Evolutionary conservation across 2,888 invertebrate genomes (phyloP), one percentile per base, ranked within the genome.

Genomic region (Heliothis peltigera): DNA sequence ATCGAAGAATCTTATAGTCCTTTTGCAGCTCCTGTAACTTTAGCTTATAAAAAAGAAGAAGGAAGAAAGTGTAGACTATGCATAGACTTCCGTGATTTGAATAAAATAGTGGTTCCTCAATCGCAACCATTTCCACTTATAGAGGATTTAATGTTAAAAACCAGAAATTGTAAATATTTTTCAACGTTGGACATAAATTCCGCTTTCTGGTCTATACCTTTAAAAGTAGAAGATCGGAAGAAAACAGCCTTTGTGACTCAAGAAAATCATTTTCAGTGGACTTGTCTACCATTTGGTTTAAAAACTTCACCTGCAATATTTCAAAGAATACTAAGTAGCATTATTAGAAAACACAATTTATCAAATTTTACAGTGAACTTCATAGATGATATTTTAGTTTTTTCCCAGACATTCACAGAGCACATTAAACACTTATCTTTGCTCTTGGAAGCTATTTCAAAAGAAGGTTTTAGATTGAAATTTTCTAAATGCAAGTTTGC

Each of bases 161-260:
- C n/a, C n/a, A 75, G 71, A 71, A 75, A 86, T 52, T 86, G 87
- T 51, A 81, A 82, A 22, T 86, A 63, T 75, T 87, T 83, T 55
- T 62, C 85, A 21, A 82, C 80, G n/a, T 47, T 87, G 1, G 87
- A 86, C 56, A 77, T 87, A 64, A 87, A 87, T 63, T 85, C 85
- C 48, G 87, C 85, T 21, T 87, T 88, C 69, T 87, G 87, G 85
- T 87, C 86, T 15, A 87, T 86, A 43, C 85, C 86, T 42, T 59
- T 86, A 42, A 55, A 70, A 58, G 66, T 83, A 25, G 51, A 73
- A 32, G 32, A 46, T 32, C 46, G 79, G 68, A 7, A 79, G 0
- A 86, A 87, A 69, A 82, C 83, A 7, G 54, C 44, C 32, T 54
- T 25, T 25, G 25, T 25, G 4, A 25, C 25, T 7, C 25, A 25